These are phyloP conservation scores for Drosophila pegasa DNA, from an alignment of 2,888 invertebrate species.

Conservation along the genomic window DNA sequence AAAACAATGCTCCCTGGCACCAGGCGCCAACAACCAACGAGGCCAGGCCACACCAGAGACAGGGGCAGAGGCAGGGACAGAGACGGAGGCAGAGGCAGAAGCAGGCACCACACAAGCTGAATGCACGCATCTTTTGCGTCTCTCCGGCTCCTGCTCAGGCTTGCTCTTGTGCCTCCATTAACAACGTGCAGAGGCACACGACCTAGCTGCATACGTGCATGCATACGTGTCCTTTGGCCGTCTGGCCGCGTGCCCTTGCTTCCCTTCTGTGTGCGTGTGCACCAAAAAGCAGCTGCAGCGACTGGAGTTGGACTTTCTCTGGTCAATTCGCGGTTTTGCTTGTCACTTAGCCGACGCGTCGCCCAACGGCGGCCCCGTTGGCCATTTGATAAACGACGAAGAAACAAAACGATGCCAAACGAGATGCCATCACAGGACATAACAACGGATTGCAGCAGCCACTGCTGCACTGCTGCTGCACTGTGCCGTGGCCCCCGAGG, in stretches of 20 bases:
- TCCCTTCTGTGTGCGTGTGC: conserved; percentile 23
- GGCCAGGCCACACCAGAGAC: conserved; percentile 30
- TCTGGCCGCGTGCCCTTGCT: conserved; percentile 13
- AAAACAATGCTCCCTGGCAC: conserved; percentile 67
- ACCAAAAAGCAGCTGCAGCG: conserved; percentile 66
- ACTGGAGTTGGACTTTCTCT: conserved; percentile 77
- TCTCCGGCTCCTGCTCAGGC: conserved; percentile 28
- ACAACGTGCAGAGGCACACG: conserved; percentile 54
- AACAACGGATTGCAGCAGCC: conserved; percentile 43
- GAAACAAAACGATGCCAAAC: conserved; percentile 68
- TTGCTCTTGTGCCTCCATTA: conserved; percentile 39
- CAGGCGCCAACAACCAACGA: conserved; percentile 32
- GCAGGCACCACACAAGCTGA: conserved; percentile 9
- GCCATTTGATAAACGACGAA: conserved; percentile 80
- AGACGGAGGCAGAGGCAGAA: no score
- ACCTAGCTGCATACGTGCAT: conserved; percentile 31
- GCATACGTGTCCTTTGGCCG: conserved; percentile 17
- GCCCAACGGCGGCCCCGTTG: conserved; percentile 68
- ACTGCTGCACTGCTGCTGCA: conserved; percentile 2
- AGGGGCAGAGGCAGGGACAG: no score
- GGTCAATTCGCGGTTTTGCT: conserved; percentile 84
- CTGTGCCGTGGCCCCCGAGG: conserved; percentile 53
- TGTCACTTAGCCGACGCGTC: conserved; percentile 82
- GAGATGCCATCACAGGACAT: conserved; percentile 54
- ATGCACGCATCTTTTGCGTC: conserved; percentile 67